Base-by-base conservation (phyloP, 2,888 invertebrate species). In the Andrena flavipes region DNA sequence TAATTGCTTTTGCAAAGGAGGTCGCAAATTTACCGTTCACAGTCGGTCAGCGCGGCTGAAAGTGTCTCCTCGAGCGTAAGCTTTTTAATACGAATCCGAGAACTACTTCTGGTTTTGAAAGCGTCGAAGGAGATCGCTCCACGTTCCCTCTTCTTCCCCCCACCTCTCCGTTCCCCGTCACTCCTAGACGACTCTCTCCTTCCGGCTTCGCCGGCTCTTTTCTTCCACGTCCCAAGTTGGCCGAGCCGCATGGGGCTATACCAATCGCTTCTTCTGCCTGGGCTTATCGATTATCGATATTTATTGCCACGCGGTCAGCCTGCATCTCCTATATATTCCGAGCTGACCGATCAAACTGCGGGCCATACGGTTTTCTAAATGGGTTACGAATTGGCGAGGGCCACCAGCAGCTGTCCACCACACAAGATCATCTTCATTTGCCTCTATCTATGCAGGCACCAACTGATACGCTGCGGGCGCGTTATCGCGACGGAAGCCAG, bases 211-310 rank as follows among this genome's bases (percentile, higher is more conserved):
- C 29, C 33, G 35, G 35, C 75, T 80, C 74, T 81, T 84, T 77
- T 82, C 81, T 84, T 80, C 85, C 76, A 59, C 54, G 67, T 35
- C 33, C 69, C 60, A 49, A 69, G 62, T 87, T 84, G 81, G 84
- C 86, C 84, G 84, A 80, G 82, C 82, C 87, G 83, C 85, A 79
- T 77, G 81, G 85, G 86, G 86, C 82, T 77, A 74, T 65, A 88
- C 87, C 88, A 87, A 91, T 90, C 87, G 89, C 86, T 85, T 85
- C 89, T 86, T 84, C 74, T 59, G 10, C 68, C 64, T 72, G 81
- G 87, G 86, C 80, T 42, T 91, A 91, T 91, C 90, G 90, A 91
- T 91, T 90, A 91, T 88, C 91, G 90, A 91, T 91, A 91, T 91
- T 91, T 92, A 91, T 91, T 91, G 91, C 91, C 87, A 88, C 85